These are phyloP conservation scores for Baryphthengus martii DNA, from an alignment of 2,113 vertebrate species.

Conservation along the genomic window DNA sequence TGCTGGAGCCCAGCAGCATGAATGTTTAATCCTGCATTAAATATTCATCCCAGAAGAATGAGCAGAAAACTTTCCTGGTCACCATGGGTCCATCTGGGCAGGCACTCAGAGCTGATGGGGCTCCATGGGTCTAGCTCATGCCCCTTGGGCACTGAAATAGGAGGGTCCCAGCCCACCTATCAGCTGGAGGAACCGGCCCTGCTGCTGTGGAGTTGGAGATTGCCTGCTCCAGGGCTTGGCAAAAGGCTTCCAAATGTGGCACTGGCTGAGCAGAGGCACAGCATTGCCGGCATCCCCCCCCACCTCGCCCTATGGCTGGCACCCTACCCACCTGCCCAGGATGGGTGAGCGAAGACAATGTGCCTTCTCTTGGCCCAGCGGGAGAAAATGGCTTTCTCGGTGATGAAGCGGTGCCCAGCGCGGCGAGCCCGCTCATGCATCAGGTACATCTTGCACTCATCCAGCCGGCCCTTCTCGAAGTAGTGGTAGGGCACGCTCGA, in stretches of 20 bases:
- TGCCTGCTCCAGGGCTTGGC: not conserved
- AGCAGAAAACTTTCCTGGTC: not conserved
- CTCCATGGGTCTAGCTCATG: not conserved
- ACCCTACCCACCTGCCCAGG: slow-evolving; percentile 71
- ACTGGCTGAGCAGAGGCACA: rapidly evolving
- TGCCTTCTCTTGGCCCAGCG: slow-evolving; percentile 85
- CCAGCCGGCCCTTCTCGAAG: slow-evolving; percentile 82
- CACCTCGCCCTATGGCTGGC: rapidly evolving
- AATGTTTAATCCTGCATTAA: not conserved
- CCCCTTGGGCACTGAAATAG: rapidly evolving
- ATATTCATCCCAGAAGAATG: not conserved
- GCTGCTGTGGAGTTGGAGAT: rapidly evolving
- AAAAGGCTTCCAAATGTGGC: not conserved
- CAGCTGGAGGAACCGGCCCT: not conserved
- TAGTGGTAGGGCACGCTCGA: slow-evolving; percentile 90
- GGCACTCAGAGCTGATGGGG: rapidly evolving
- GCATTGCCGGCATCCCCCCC: not conserved
- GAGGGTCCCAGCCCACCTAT: not conserved
- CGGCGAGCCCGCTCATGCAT: slow-evolving; percentile 78
- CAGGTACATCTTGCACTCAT: slow-evolving; percentile 90
- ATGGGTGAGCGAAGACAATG: slow-evolving; percentile 82
- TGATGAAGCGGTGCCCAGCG: slow-evolving; percentile 93
- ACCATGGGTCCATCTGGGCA: not conserved
- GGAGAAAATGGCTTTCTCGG: slow-evolving; percentile 90
- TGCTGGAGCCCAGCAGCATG: not conserved